Conservation (phyloP, 2,113 vertebrate species). For the Platycercus adscitus region DNA sequence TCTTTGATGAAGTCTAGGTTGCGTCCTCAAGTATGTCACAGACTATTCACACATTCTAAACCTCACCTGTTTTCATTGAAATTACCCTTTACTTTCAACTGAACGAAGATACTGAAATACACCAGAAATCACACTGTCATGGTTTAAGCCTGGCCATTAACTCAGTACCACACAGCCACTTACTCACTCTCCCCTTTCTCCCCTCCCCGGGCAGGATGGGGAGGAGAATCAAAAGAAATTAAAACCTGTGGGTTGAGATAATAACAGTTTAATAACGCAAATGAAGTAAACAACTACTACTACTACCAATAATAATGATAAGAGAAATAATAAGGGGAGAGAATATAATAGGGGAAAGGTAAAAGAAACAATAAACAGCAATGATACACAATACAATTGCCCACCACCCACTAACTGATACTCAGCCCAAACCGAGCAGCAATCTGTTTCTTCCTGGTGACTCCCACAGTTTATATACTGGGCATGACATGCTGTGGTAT, state of each 20-base stretch:
- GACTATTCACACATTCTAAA: not conserved
- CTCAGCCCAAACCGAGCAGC: not conserved
- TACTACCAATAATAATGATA: not conserved
- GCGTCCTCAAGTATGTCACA: not conserved
- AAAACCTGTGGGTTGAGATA: not conserved
- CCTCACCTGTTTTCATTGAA: not conserved
- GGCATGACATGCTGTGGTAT: not conserved
- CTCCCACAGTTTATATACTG: not conserved
- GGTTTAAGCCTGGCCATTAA: not conserved
- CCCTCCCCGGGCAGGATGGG: not conserved
- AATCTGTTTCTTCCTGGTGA: not conserved
- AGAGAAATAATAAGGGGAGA: not conserved
- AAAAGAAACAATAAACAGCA: not conserved
- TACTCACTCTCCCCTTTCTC: not conserved
- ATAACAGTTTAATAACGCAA: not conserved
- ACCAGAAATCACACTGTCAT: not conserved
- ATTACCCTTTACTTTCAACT: not conserved
- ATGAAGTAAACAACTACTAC: not conserved
- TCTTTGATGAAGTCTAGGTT: not conserved
- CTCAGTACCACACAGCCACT: not conserved
- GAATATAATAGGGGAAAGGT: not conserved
- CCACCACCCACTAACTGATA: not conserved
- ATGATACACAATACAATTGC: not conserved
- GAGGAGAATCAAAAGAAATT: not conserved
- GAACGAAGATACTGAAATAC: not conserved